Evolutionary conservation across 2,888 invertebrate species (phyloP).

Genomic region (Lithophane leautieri): DNA sequence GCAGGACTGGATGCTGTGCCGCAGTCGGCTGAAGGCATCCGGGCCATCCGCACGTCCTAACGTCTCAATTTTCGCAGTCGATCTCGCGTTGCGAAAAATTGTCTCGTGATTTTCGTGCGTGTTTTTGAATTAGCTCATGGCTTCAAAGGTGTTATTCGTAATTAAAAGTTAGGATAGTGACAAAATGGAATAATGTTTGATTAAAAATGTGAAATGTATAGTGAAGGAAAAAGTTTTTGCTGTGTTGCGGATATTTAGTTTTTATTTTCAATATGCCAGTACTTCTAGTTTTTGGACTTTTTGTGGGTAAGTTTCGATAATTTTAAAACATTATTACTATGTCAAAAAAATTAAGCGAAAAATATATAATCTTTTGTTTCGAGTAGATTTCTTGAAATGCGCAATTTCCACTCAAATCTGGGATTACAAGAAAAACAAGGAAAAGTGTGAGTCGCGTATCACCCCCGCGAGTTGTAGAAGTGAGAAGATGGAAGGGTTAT

Average conservation of each 20-base stretch:
- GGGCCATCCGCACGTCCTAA: slow-evolving; percentile 61
- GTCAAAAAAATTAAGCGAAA: background rate
- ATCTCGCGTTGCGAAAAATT: slow-evolving; percentile 50
- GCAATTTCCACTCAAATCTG: slow-evolving; percentile 18
- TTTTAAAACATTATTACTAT: background rate
- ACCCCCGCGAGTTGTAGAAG: background rate
- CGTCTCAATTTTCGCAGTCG: slow-evolving; percentile 45
- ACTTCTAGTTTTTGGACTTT: slow-evolving; percentile 78
- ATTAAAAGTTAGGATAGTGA: slow-evolving; percentile 58
- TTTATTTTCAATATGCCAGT: slow-evolving; percentile 72
- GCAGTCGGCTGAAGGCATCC: slow-evolving; percentile 77
- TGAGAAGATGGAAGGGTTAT: slow-evolving; percentile 6
- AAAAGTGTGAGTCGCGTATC: slow-evolving; percentile 5
- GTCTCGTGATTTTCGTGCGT: slow-evolving; percentile 49
- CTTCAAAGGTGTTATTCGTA: slow-evolving; percentile 55
- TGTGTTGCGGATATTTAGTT: slow-evolving; percentile 70
- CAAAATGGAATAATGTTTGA: slow-evolving; percentile 54
- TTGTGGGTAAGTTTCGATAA: slow-evolving; percentile 74
- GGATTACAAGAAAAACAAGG: slow-evolving; percentile 17
- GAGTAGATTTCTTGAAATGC: background rate
- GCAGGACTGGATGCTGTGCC: slow-evolving; percentile 77
- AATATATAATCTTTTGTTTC: background rate
- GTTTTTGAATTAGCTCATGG: slow-evolving; percentile 46
- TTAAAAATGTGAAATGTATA: slow-evolving; percentile 73
- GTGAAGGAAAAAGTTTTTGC: slow-evolving; percentile 65